These are phyloP conservation scores for Heliangelus exortis DNA, from an alignment of 2,797 vertebrate genomes.

Conservation along the genomic window DNA sequence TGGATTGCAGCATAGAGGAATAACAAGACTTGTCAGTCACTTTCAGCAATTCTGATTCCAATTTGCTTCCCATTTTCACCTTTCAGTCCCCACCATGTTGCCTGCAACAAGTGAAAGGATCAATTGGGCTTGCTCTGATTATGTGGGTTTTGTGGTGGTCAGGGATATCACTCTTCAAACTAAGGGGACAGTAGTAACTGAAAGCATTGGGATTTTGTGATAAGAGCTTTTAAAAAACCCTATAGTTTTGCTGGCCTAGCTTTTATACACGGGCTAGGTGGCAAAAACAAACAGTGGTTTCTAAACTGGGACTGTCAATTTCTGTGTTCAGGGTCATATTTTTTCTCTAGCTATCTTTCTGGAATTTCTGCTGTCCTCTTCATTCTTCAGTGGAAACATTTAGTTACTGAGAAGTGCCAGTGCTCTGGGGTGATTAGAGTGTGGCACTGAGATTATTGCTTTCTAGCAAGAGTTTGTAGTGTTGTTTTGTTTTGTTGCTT, in stretches of 20 bases:
- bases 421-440: not conserved
- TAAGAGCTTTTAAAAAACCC: not conserved
- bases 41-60: not conserved
- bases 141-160: not conserved
- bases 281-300: not conserved
- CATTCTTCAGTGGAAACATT: not conserved
- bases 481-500: not conserved
- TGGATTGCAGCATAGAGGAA: not conserved
- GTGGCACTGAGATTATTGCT: not conserved
- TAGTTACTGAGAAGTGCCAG: not conserved
- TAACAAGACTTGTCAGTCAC: not conserved
- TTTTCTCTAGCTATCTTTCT: not conserved
- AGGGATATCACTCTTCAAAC: not conserved
- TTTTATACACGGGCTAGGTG: not conserved
- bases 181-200: not conserved
- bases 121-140: not conserved
- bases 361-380: not conserved
- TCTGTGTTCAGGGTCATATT: not conserved
- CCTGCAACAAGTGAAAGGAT: not conserved
- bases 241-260: not conserved
- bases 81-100: not conserved
- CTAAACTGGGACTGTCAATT: not conserved
- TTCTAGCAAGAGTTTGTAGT: not conserved
- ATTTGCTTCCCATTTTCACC: not conserved
- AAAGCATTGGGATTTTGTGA: not conserved